These are phyloP conservation scores for Ptilodon capucinus DNA, from an alignment of 2,888 invertebrate genomes.

Conservation along the genomic window DNA sequence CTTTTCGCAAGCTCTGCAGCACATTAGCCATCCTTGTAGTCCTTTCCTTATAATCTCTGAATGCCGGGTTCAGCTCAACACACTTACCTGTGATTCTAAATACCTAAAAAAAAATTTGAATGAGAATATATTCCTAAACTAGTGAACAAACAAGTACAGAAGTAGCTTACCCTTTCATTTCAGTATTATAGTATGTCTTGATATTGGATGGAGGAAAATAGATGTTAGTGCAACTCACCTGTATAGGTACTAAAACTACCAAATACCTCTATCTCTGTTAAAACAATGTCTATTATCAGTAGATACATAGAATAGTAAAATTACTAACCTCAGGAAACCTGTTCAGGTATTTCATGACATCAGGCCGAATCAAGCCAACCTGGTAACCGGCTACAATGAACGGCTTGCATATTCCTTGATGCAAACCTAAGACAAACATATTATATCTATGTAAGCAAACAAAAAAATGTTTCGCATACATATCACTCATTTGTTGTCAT, in stretches of 20 bases:
- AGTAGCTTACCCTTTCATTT: too few relatives aligned
- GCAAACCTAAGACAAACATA: slow-evolving; percentile 83
- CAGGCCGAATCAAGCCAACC: slow-evolving; percentile 93
- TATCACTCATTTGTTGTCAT: not conserved
- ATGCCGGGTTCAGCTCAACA: slow-evolving; percentile 93
- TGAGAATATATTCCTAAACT: too few relatives aligned
- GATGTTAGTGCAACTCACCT: too few relatives aligned
- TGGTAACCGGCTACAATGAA: slow-evolving; percentile 94
- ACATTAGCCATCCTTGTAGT: slow-evolving; percentile 90
- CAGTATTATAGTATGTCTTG: too few relatives aligned
- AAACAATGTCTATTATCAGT: too few relatives aligned
- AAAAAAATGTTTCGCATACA: slow-evolving; percentile 15
- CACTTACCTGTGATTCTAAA: slow-evolving; percentile 87
- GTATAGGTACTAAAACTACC: too few relatives aligned
- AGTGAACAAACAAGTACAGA: too few relatives aligned
- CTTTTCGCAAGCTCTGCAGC: slow-evolving; percentile 87
- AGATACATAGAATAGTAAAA: too few relatives aligned
- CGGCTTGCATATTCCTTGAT: slow-evolving; percentile 90
- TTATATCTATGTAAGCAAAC: slow-evolving; percentile 31
- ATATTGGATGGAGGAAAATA: too few relatives aligned
- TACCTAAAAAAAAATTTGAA: slow-evolving; percentile 81
- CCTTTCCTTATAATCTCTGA: slow-evolving; percentile 92
- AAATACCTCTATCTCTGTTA: too few relatives aligned
- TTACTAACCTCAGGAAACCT: slow-evolving; percentile 90
- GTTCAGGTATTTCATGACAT: slow-evolving; percentile 91